Evolutionary conservation across 2,888 invertebrate species (phyloP), one percentile per base, ranked within the genome.

Genomic region (Oscheius sp.): DNA sequence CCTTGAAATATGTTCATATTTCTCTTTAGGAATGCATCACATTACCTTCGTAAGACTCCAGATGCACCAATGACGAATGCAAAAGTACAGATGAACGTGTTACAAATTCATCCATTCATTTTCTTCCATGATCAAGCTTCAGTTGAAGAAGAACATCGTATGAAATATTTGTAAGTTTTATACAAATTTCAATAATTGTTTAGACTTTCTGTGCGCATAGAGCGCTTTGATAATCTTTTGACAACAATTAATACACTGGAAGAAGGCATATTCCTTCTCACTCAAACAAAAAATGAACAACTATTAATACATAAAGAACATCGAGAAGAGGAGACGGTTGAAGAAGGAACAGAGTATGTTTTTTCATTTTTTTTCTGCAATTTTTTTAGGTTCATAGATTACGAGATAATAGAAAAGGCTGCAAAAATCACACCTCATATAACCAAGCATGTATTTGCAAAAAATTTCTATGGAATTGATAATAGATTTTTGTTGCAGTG

Each of bases 391-490:
- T 49, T 3, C 24, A 49, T 41, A 17, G 20, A 41, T 41, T 41
- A 17, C 20, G 41, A 41, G n/a, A n/a, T n/a, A n/a, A n/a, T n/a
- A n/a, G n/a, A n/a, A n/a, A n/a, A n/a, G n/a, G n/a, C n/a, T n/a
- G n/a, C n/a, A n/a, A 41, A 41, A 41, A 12, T 20, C 14, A 12
- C 41, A 41, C 14, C 41, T 47, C 12, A 47, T 47, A 22, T 24
- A 12, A 22, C 22, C 3, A 22, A 20, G 24, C 4, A 47, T 24
- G 47, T 3, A 47, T 47, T 41, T 41, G n/a, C 36, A 24, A n/a
- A 26, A n/a, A 32, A 12, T 49, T 67, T 33, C 17, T 32, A 4
- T 5, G 67, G 59, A 32, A 49, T 67, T 20, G 67, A 67, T 26
- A 17, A 28, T 17, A 28, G 57, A 17, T 20, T 44, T 9, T 24